A percentile compares a stretch with the other conserved stretches of the same genome.
phyloP scores from a whole-genome alignment of 2,888 invertebrate species.

The Sinentomon sp. region DNA sequence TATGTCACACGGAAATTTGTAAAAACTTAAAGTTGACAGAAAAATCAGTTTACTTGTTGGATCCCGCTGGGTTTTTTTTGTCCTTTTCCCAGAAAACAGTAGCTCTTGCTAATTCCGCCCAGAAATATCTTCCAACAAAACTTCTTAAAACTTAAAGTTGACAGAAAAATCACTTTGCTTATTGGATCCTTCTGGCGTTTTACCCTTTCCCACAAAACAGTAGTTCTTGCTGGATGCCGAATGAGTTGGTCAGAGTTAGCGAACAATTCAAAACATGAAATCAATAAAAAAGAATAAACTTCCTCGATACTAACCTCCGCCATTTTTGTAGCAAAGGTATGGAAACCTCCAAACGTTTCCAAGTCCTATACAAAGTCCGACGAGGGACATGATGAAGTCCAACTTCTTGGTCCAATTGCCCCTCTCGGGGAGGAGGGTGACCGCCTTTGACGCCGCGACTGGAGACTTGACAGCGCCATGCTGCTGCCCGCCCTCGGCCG shows the following conservation, averaged over 20 bases:
- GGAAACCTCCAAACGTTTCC: constrained; percentile 75
- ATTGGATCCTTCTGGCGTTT: too few relatives aligned
- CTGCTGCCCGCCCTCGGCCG: not conserved
- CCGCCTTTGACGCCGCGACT: constrained; percentile 4
- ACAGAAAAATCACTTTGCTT: too few relatives aligned
- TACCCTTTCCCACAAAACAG: too few relatives aligned
- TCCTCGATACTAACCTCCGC: constrained; percentile 36
- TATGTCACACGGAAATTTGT: too few relatives aligned
- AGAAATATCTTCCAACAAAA: too few relatives aligned
- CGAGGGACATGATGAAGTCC: constrained; percentile 76
- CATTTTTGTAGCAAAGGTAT: constrained; percentile 85
- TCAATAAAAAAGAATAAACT: constrained; percentile 1
- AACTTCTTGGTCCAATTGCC: constrained; percentile 70
- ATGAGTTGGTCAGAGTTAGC: not conserved
- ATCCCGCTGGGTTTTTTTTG: too few relatives aligned
- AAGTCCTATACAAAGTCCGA: constrained; percentile 72
- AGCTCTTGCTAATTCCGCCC: too few relatives aligned
- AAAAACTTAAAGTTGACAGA: too few relatives aligned
- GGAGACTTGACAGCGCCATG: not conserved
- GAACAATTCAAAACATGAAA: not conserved
- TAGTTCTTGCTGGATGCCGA: too few relatives aligned
- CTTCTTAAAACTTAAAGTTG: too few relatives aligned
- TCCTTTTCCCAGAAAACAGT: too few relatives aligned
- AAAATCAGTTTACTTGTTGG: too few relatives aligned
- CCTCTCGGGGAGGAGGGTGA: constrained; percentile 34